Base-by-base conservation (phyloP, 2,113 vertebrate species). In the Toxostoma redivivum region DNA sequence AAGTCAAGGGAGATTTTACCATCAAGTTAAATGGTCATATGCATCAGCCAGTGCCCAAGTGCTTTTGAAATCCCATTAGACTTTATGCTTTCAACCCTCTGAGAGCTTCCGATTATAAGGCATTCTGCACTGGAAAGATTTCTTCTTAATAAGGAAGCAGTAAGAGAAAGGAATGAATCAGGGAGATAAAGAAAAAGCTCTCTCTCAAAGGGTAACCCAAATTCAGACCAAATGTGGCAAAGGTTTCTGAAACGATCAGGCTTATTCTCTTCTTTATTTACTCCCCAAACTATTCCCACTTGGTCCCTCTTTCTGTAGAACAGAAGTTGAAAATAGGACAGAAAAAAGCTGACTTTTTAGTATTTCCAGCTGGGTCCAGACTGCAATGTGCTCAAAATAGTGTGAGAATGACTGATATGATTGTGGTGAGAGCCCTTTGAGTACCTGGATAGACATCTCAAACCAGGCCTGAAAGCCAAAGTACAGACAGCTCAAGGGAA, bases 61-160 rank as follows among this genome's bases (percentile, higher is more conserved):
- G 72, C 76, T 83, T 93, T 86, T 40, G 60, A 88, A 94, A 74
- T 91, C 71, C 81, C 74, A 31, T 58, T 92, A n/a, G 19, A 70
- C 67, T 33, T 88, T 60, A n/a, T 78, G 44, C 71, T 90, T 96
- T 83, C 72, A 95, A 3, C 47, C 51, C 47, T 86, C 40, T 66
- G 70, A 83, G 60, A 83, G 61, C 80, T 81, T 88, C 84, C 66
- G 45, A 86, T 88, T 88, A 45, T 71, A 66, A 92, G 37, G 37
- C 53, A 61, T 72, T 92, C 60, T 73, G 60, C 51, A 31, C 51
- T 90, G 65, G 54, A 73, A 81, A 81, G 28, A 65, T 90, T 90
- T 90, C 50, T 94, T 86, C 66, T 95, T 86, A 48, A 94, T 93
- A 95, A 86, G 60, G 67, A 82, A 90, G 28, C 56, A 33, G 58